A percentile compares a stretch with the other conserved stretches of the same genome.
These are phyloP conservation scores for Setipinna tenuifilis DNA, from an alignment of 2,797 vertebrate species.

Conservation along the genomic window DNA sequence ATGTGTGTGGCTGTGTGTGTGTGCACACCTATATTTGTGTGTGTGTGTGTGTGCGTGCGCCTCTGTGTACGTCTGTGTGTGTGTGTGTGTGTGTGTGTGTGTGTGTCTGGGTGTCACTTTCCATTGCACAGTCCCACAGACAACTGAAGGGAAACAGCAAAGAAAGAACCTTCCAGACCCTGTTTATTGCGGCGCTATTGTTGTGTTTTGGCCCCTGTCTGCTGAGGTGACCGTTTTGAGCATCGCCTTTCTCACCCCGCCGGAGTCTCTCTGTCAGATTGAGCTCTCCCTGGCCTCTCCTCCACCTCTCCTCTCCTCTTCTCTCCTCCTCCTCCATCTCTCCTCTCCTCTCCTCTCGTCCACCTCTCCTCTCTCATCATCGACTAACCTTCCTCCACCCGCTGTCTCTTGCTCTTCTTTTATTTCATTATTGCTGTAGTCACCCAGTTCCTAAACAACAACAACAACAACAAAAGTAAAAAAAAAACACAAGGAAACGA, in stretches of 20 bases:
- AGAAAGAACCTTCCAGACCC: constrained; percentile 19
- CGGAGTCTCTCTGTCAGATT: too few species aligned
- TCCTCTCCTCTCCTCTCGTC: constrained; percentile 29
- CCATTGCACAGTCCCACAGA: too few species aligned
- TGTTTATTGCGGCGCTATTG: too few species aligned
- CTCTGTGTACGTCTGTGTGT: too few species aligned
- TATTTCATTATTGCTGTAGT: constrained; percentile 34
- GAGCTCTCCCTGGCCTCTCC: too few species aligned
- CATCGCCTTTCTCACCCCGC: neutral
- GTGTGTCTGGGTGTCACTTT: too few species aligned
- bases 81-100: too few species aligned
- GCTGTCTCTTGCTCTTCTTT: neutral
- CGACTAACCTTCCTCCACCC: too few species aligned
- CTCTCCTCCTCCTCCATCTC: constrained; percentile 34
- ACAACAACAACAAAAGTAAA: constrained; percentile 42
- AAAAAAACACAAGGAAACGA: constrained; percentile 59
- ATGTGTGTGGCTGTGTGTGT: too few species aligned
- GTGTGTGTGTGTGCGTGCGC: too few species aligned
- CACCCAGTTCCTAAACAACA: constrained; percentile 23
- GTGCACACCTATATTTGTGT: too few species aligned
- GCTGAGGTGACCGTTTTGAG: neutral
- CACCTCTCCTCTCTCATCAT: constrained; percentile 27
- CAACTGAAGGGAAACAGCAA: constrained; percentile 27
- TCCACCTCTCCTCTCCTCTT: constrained; percentile 19
- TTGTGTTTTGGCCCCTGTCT: constrained; percentile 35